Base-by-base conservation (phyloP, 2,797 vertebrate genomes). In the Urosaurus nigricauda region DNA sequence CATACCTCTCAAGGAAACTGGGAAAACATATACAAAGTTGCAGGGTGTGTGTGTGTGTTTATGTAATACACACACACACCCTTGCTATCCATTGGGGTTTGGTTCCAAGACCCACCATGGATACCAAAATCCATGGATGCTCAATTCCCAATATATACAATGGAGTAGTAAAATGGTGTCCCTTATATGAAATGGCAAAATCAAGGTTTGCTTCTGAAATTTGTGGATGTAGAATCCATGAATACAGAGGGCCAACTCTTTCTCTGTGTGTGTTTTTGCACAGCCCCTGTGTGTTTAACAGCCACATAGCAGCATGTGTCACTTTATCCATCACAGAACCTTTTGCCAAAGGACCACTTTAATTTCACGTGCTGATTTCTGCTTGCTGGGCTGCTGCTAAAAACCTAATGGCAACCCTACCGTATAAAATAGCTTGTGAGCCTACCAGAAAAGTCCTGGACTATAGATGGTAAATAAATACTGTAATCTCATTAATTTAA, bases 401-500 rank as follows among this genome's bases (percentile, higher is more conserved):
- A 29, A 73, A 40, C 24, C 63, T 4, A 19, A 24, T 47, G 73
- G 53, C 56, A 12, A 29, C 71, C 40, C 56, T 17, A 35, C 47
- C 32, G 14, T 16, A 47, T 71, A 51, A 53, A n/a, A 73, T 56
- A 83, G 70, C 32, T 63, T 71, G 43, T 74, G 35, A 65, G 73
- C 43, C 26, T 68, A 29, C 81, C 35, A 3, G 40, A 16, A 65
- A 47, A 63, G 32, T 24, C 7, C 47, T 51, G 9, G 7, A 37
- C 14, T 70, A 58, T 70, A 35, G 29, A 79, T 1, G 47, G 32
- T 58, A 71, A 43, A 43, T 7, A 24, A 74, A 40, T 75, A n/a
- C n/a, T n/a, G n/a, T n/a, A 63, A 87, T 83, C 73, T 56, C 71
- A 53, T 77, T 84, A 56, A 60, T 56, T 73, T 53, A n/a, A 43